phyloP scores from a whole-genome alignment of 2,888 invertebrate species.

The Vandiemenella viatica region DNA sequence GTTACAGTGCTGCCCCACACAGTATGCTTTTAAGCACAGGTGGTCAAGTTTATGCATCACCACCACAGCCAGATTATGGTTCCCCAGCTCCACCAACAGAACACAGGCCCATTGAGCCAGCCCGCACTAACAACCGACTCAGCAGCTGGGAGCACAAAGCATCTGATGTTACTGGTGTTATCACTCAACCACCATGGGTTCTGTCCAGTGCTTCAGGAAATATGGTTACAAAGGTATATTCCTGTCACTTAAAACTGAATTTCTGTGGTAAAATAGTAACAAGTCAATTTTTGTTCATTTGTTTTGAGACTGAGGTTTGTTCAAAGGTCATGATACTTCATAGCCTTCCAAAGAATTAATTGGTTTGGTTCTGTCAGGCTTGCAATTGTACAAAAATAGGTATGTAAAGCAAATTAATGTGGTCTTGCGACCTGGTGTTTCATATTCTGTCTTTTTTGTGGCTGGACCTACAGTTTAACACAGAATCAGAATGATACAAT shows the following conservation, averaged over 20 bases:
- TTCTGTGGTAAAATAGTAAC: too few species aligned
- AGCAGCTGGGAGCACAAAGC: slow-evolving; percentile 6
- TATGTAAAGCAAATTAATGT: too few species aligned
- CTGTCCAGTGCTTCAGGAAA: background rate
- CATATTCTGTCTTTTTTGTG: too few species aligned
- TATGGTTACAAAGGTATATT: slow-evolving; percentile 6
- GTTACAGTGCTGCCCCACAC: slow-evolving; percentile 22
- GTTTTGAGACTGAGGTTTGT: too few species aligned
- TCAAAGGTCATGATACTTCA: too few species aligned
- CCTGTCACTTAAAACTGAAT: background rate
- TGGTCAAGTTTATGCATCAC: slow-evolving; percentile 25
- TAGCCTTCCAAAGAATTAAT: too few species aligned
- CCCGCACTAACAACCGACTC: slow-evolving; percentile 11
- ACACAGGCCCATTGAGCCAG: slow-evolving; percentile 20
- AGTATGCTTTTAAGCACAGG: slow-evolving; percentile 20
- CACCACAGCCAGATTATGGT: slow-evolving; percentile 24
- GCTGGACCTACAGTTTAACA: too few species aligned
- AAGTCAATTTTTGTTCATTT: too few species aligned
- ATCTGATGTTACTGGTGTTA: background rate
- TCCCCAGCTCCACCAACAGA: slow-evolving; percentile 22
- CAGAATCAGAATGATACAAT: too few species aligned
- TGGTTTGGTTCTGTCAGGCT: too few species aligned
- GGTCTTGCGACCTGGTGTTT: too few species aligned
- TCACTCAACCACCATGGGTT: slow-evolving; percentile 4
- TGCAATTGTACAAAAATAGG: too few species aligned